Base-by-base conservation (phyloP, 2,797 vertebrate genomes). In the Brachyrhaphis roseni region DNA sequence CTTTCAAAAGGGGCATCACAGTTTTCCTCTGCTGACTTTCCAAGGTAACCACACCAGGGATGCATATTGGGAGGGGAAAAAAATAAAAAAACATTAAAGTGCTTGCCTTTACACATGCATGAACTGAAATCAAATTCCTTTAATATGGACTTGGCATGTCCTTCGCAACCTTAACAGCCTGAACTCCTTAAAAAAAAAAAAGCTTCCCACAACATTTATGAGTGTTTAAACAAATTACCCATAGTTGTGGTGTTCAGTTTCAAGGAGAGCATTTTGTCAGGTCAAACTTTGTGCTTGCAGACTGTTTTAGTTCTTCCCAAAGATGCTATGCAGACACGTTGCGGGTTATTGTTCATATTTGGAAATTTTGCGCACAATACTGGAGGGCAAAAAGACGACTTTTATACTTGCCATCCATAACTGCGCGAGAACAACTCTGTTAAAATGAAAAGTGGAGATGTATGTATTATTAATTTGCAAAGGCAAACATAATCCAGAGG, bases 11-110 rank as follows among this genome's bases (percentile, higher is more conserved):
- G 78, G 80, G 75, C 78, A 71, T 83, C 72, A 77, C 57, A 57
- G 45, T 84, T 74, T 53, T 90, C 47, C 79, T 86, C 77, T 81
- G 73, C 74, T 55, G 74, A 82, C 80, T 85, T 79, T 77, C 78
- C 86, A 72, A 88, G 53, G 81, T 49, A 76, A 51, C 51, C 74
- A 45, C 72, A 79, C 36, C 77, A 75, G 71, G 78, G 64, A 82
- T 28, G 53, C 78, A 86, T 23, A 68, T 68, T 39, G 62, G n/a
- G 5, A 71, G 39, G 46, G 8, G 1, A 0, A 41, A 41, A 41
- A 71, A n/a, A 43, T 1, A 51, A 45, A 13, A 45, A n/a, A 71
- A 13, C 41, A 45, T 71, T 45, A n/a, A n/a, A 43, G 13, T 15
- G 68, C 68, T 45, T 15, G 11, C 12, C 26, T 71, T 71, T 71